Percentiles rank a stretch among this genome's conserved stretches.
Conservation (phyloP, 2,888 invertebrate genomes). For the Melanophora roralis region DNA sequence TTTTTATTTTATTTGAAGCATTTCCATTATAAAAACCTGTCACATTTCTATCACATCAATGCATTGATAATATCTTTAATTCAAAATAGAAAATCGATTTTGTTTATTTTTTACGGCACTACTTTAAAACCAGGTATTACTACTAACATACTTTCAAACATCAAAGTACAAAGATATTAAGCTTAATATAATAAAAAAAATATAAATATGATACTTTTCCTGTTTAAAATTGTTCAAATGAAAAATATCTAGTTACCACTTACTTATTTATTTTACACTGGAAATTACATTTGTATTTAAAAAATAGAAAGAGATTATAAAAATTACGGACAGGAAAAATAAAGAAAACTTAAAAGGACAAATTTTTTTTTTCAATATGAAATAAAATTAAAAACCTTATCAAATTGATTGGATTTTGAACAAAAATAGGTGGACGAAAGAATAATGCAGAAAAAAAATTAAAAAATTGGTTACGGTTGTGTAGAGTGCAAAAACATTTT, state of each 20-base stretch:
- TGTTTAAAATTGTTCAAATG: constrained; percentile 16
- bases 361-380: constrained; percentile 2
- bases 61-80: background rate
- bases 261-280: constrained; percentile 40
- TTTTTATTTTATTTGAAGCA: too few relatives aligned
- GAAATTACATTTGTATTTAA: background rate
- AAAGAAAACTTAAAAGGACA: constrained; percentile 2
- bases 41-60: constrained; percentile 4
- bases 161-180: constrained; percentile 35
- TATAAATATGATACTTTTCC: constrained; percentile 29
- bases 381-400: constrained; percentile 51
- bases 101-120: background rate
- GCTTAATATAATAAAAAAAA: constrained; percentile 23
- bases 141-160: constrained; percentile 13
- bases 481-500: constrained; percentile 18
- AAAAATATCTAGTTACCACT: constrained; percentile 55
- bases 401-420: constrained; percentile 57
- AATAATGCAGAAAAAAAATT: background rate
- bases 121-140: constrained; percentile 12
- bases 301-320: background rate
- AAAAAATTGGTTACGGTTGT: background rate
- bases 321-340: background rate
- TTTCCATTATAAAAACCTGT: constrained; percentile 8
- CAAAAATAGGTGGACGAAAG: constrained; percentile 1
- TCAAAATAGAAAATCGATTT: constrained; percentile 3